Evolutionary conservation across 2,113 vertebrate genomes (phyloP), one percentile per base, ranked within the genome.

Genomic region (Rhinolophus sinicus): DNA sequence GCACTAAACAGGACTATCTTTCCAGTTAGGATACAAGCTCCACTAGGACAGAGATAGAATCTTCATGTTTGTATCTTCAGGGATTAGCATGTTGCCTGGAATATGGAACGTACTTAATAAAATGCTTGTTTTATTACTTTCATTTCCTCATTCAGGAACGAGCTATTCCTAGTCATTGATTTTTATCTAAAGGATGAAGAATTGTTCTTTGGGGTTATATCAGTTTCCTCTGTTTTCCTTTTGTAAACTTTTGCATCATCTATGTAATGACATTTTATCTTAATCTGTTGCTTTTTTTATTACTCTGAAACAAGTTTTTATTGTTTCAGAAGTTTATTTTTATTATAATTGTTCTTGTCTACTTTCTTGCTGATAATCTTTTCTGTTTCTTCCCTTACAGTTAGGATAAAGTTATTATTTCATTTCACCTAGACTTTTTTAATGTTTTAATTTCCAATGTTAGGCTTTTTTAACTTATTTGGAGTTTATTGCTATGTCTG

Each of bases 61-160:
- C 50, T 93, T 88, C 40, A 76, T 85, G 8, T 82, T 84, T 65
- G 5, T 76, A 24, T 73, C 35, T 77, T 92, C 30, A 75, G 33
- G 40, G 33, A 83, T 21, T 44, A 87, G 26, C 6, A 8, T 81
- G 8, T 92, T 89, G 85, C 35, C 52, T 89, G 10, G 54, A 95
- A 86, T 86, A 88, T 84, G 38, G 60, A 13, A 82, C 80, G 4
- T 47, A 69, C 21, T 85, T 94, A 72, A 95, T 81, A 88, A 96
- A 97, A 69, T 50, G 14, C 69, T 92, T 64, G 8, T 77, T 93
- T 96, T 89, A 86, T 90, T 96, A 33, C 84, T 94, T 93, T 93
- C 64, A 91, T 96, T 77, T 95, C 35, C 81, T 96, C 28, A 56
- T 33, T 96, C 26, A 15, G 64, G 40, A 92, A 67, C 30, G 64